Base-by-base conservation (phyloP, 2,797 vertebrate species). In the Semotilus atromaculatus region DNA sequence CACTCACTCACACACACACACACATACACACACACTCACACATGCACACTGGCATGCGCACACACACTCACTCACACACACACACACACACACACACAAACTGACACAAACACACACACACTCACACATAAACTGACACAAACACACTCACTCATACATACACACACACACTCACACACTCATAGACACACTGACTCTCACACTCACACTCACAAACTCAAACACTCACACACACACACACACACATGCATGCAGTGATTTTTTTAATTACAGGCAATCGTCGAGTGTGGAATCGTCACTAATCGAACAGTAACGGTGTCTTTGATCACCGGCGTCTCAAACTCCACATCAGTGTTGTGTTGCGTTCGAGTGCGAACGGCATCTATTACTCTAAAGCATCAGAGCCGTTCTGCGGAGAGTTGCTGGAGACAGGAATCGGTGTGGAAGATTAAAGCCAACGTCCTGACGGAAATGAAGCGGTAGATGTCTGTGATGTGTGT, bases 241-340 rank as follows among this genome's bases (percentile, higher is more conserved):
- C 53, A 23, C 3, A 3, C 16, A 19, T 45, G 55, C 51, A 74
- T 29, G 75, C 67, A 19, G 58, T 5, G 76, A 88, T 84, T 85
- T 45, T 83, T 86, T 81, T 74, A 74, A 86, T 82, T 83, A 82
- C 48, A 87, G 70, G 60, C 81, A 84, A 40, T 75, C 7, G 74
- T 48, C 58, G 36, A 83, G 82, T 86, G 60, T 81, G 16, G 71
- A 80, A 77, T 81, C 26, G 21, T 70, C 34, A 45, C 60, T 71
- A 80, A 85, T 34, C 18, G 64, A 60, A 77, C 77, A n/a, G 77
- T 79, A 79, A 83, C 70, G 21, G 66, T 3, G 72, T 29, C 7
- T 85, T 77, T 74, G 78, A 60, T 81, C 48, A 73, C 70, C 23
- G 60, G 7, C 26, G n/a, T n/a, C 53, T 80, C 58, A 73, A 77